Evolutionary conservation across 2,113 vertebrate genomes (phyloP).

Genomic region (Microtus richardsoni): DNA sequence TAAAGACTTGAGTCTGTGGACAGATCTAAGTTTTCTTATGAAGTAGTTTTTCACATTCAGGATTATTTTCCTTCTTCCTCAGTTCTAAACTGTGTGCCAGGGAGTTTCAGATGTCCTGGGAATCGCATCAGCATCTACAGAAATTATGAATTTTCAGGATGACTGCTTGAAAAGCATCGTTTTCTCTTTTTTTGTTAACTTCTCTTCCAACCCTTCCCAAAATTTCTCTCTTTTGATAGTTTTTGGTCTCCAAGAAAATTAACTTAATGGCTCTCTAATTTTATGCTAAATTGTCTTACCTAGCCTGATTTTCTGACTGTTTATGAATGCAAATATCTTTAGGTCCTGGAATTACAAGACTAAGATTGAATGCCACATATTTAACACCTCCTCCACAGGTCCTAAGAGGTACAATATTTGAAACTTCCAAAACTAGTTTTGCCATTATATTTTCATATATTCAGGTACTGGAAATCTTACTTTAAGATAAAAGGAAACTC

Average conservation of each 20-base stretch:
- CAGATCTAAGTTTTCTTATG: slow-evolving; percentile 33
- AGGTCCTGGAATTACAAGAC: not conserved
- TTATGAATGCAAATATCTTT: not conserved
- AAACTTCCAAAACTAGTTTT: slow-evolving; percentile 11
- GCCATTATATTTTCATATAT: not conserved
- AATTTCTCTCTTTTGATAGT: not conserved
- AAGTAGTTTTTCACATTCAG: not conserved
- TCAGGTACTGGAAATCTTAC: not conserved
- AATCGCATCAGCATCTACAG: slow-evolving; percentile 32
- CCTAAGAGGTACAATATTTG: not conserved
- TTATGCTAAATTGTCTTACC: not conserved
- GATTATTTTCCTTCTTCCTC: not conserved
- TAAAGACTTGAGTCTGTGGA: not conserved
- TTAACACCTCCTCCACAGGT: not conserved
- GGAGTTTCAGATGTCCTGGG: not conserved
- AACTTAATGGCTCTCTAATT: not conserved
- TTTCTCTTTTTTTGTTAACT: not conserved
- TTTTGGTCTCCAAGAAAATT: not conserved
- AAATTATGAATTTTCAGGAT: slow-evolving; percentile 22
- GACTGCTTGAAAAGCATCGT: slow-evolving; percentile 6
- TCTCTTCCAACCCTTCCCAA: not conserved
- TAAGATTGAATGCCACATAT: not conserved
- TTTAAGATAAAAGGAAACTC: slow-evolving; percentile 1
- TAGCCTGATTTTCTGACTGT: not conserved
- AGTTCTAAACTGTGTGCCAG: slow-evolving; percentile 41